Conservation (phyloP, 2,113 vertebrate genomes). For the Sinosuthora webbiana region DNA sequence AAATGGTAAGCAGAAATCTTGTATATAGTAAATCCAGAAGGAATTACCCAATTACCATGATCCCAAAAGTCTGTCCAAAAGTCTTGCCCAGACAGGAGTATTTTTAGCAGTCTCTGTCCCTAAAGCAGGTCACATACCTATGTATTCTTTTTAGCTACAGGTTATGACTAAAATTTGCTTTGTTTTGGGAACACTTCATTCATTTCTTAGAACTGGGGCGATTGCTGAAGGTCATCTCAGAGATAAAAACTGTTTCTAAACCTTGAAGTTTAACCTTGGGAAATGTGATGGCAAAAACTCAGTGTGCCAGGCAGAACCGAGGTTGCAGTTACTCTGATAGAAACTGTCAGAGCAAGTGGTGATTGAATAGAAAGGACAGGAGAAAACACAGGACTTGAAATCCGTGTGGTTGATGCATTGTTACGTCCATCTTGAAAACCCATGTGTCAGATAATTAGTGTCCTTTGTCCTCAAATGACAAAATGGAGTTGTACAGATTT, state of each 20-base stretch:
- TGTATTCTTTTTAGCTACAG: conserved; percentile 31
- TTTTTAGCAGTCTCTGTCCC: conserved; percentile 45
- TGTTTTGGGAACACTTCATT: conserved; percentile 53
- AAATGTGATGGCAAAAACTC: not conserved
- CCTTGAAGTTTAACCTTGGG: conserved; percentile 27
- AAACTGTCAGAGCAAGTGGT: not conserved
- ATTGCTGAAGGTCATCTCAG: not conserved
- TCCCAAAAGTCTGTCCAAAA: not conserved
- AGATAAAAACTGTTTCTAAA: conserved; percentile 5
- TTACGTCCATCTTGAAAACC: not conserved
- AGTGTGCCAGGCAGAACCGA: not conserved
- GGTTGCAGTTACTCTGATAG: not conserved
- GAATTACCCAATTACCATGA: not conserved
- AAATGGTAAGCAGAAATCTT: not conserved
- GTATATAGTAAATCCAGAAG: not conserved
- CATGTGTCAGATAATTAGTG: not conserved
- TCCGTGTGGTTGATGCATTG: not conserved
- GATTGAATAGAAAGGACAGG: not conserved
- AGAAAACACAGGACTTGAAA: not conserved
- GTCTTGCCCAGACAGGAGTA: conserved; percentile 22
- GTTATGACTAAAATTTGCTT: conserved; percentile 37
- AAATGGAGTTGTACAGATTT: not conserved
- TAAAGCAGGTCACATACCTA: conserved; percentile 26
- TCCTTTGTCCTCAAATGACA: not conserved
- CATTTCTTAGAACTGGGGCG: conserved; percentile 25